Percentiles rank a stretch among this genome's conserved stretches.
Conservation (phyloP, 2,113 vertebrate genomes). For the Cyphotilapia sp. region DNA sequence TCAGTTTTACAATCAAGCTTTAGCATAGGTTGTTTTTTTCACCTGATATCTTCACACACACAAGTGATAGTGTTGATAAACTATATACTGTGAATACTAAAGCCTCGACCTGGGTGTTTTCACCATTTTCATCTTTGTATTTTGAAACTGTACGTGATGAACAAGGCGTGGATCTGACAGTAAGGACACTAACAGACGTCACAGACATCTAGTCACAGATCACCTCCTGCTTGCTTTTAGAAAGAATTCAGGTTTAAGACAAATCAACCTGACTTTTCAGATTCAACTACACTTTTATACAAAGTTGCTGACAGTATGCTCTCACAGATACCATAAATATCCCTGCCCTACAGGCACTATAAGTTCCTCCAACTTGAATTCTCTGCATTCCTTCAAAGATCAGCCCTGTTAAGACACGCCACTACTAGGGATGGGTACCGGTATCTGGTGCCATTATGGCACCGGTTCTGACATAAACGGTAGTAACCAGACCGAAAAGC, state of each 20-base stretch:
- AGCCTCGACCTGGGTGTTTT: not conserved
- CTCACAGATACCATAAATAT: not conserved
- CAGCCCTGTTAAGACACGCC: not conserved
- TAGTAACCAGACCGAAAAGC: not conserved
- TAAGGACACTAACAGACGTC: not conserved
- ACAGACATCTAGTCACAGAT: not conserved
- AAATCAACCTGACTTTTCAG: not conserved
- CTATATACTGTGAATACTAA: not conserved
- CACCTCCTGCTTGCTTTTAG: not conserved
- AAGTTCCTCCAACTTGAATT: not conserved
- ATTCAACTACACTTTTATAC: not conserved
- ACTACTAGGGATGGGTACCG: not conserved
- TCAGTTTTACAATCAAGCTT: not conserved
- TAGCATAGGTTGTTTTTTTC: not conserved
- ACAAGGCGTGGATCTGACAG: not conserved
- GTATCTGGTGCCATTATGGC: not conserved
- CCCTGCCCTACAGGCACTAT: not conserved
- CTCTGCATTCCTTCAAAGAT: not conserved
- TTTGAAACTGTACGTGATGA: not conserved
- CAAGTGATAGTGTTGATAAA: not conserved
- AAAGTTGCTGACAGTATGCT: not conserved
- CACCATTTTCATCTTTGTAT: not conserved
- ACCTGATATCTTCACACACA: not conserved
- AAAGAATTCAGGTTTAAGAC: not conserved
- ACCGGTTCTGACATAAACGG: not conserved